These are phyloP conservation scores for Clostera curtula DNA, from an alignment of 2,888 invertebrate genomes.

Conservation along the genomic window DNA sequence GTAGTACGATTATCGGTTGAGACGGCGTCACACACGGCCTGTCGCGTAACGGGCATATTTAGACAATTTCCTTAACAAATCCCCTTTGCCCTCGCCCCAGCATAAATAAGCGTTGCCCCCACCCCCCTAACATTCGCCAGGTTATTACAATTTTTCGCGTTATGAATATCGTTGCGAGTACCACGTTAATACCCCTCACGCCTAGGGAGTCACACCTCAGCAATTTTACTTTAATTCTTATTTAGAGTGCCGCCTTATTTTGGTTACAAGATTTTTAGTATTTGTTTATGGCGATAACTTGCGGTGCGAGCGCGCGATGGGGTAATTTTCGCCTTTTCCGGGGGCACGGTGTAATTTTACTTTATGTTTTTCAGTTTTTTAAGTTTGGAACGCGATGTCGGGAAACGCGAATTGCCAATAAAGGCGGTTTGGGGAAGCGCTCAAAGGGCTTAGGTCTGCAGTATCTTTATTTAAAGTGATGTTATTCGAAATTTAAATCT, in stretches of 20 bases:
- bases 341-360: conserved; percentile 50
- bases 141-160: conserved; percentile 75
- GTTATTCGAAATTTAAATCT: too few species aligned
- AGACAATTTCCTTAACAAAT: conserved; percentile 67
- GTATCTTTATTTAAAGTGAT: too few species aligned
- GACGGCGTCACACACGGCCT: conserved; percentile 27
- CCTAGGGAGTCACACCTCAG: conserved; percentile 67
- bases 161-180: conserved; percentile 69
- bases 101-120: conserved; percentile 54
- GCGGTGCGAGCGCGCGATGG: conserved; percentile 43
- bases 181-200: conserved; percentile 46
- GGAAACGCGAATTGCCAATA: conserved; percentile 49
- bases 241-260: conserved; percentile 72
- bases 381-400: conserved; percentile 34
- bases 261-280: conserved; percentile 73
- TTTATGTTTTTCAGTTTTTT: conserved; percentile 35
- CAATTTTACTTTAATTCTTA: conserved; percentile 74
- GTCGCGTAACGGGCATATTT: conserved; percentile 48
- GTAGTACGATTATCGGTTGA: conserved; percentile 1
- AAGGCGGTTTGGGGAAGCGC: conserved; percentile 18
- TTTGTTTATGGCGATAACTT: conserved; percentile 68
- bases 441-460: too few species aligned
- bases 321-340: conserved; percentile 55
- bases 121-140: conserved; percentile 55
- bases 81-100: conserved; percentile 48